These are phyloP conservation scores for Macrosteles quadrilineatus DNA, from an alignment of 1,140 invertebrate species.

Conservation along the genomic window DNA sequence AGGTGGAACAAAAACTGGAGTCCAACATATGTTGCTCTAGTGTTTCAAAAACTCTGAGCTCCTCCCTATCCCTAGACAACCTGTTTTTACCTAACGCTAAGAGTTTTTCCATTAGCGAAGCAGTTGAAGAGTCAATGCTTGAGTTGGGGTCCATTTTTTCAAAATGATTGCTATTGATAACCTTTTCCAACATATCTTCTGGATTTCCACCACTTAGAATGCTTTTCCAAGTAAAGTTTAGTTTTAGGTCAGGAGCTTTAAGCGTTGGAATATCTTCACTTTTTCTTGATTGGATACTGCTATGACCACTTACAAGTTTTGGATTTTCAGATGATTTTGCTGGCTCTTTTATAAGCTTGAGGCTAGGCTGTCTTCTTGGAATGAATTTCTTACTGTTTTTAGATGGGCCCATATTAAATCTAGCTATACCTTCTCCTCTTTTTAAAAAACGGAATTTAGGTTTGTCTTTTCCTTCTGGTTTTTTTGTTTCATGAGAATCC, in stretches of 20 bases:
- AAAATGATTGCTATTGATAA: background rate
- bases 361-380: background rate
- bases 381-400: constrained; percentile 6
- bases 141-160: background rate
- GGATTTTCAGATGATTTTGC: no score
- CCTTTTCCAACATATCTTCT: background rate
- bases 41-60: constrained; percentile 68
- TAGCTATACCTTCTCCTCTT: constrained; percentile 29
- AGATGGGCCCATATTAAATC: constrained; percentile 12
- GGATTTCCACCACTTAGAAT: background rate
- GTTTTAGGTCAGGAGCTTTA: constrained; percentile 1
- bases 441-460: constrained; percentile 29
- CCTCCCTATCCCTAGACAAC: constrained; percentile 53
- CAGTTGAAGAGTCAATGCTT: constrained; percentile 4
- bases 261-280: background rate
- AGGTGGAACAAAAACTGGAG: constrained; percentile 71
- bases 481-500: background rate
- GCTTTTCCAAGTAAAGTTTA: constrained; percentile 4
- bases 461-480: constrained; percentile 32
- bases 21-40: constrained; percentile 68
- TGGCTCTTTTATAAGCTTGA: background rate
- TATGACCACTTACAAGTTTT: no score
- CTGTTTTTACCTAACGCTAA: background rate
- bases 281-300: no score
- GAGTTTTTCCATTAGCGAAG: constrained; percentile 10